These are phyloP conservation scores for Hydropotes inermis DNA, from an alignment of 2,113 vertebrate species.

Conservation along the genomic window DNA sequence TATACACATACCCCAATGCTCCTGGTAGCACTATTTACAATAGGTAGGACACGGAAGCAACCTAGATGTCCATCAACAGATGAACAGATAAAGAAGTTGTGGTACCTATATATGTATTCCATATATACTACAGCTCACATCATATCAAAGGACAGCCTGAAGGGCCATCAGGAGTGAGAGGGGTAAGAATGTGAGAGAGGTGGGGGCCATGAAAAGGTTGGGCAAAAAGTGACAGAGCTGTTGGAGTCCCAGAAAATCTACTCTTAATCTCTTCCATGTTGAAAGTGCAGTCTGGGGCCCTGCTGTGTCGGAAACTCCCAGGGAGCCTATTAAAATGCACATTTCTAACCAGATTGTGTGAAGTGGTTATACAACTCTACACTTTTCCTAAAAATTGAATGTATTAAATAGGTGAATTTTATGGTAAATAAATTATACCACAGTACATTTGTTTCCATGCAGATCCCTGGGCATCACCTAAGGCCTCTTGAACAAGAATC, in stretches of 20 bases:
- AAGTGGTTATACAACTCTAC: neutral
- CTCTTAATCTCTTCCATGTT: neutral
- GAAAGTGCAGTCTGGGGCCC: neutral
- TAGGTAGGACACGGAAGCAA: neutral
- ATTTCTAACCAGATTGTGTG: neutral
- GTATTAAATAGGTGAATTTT: neutral
- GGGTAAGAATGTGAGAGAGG: neutral
- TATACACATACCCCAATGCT: neutral
- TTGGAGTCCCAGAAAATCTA: neutral
- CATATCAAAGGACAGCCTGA: neutral
- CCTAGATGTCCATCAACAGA: neutral
- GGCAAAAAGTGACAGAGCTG: neutral
- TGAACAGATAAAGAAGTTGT: neutral
- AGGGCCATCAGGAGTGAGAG: neutral
- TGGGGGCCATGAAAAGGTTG: neutral
- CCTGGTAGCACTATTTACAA: neutral
- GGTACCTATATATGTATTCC: too few relatives aligned
- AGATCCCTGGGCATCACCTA: neutral
- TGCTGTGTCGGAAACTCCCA: neutral
- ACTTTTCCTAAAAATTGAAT: neutral
- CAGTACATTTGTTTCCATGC: neutral
- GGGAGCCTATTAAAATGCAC: neutral
- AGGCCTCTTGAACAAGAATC: neutral
- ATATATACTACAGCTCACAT: neutral
- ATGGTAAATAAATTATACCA: neutral